Conservation (phyloP, 2,888 invertebrate genomes). For the Caradrina kadenii region DNA sequence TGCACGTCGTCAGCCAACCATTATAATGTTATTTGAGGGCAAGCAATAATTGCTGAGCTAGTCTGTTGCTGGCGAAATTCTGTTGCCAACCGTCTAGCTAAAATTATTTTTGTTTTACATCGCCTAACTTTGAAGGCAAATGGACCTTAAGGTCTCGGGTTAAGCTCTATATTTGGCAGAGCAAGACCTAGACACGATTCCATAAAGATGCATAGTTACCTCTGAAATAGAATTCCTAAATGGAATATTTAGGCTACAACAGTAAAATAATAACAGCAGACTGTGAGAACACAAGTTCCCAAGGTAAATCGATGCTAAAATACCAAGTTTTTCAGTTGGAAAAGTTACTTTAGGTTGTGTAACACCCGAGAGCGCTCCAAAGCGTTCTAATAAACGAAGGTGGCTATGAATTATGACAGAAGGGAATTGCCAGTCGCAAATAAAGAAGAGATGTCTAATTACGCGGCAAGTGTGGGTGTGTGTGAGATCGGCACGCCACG, state of each 20-base stretch:
- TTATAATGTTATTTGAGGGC: slow-evolving; percentile 87
- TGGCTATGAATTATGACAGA: slow-evolving; percentile 46
- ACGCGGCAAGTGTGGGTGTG: slow-evolving; percentile 56
- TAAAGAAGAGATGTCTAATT: slow-evolving; percentile 63
- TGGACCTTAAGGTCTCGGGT: slow-evolving; percentile 25
- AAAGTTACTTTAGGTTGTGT: slow-evolving; percentile 49
- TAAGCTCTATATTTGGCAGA: slow-evolving; percentile 32
- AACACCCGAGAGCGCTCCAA: slow-evolving; percentile 40
- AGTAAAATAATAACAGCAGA: slow-evolving; percentile 48
- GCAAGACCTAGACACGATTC: slow-evolving; percentile 32
- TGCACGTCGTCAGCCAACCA: slow-evolving; percentile 76
- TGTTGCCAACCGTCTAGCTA: slow-evolving; percentile 61
- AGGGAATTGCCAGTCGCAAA: slow-evolving; percentile 50
- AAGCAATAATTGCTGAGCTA: slow-evolving; percentile 78
- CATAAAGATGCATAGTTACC: slow-evolving; percentile 40
- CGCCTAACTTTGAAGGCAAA: slow-evolving; percentile 30
- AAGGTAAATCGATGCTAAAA: slow-evolving; percentile 58
- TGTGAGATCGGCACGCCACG: slow-evolving; percentile 58
- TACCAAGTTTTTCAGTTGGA: slow-evolving; percentile 46
- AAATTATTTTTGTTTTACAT: slow-evolving; percentile 61
- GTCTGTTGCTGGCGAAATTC: slow-evolving; percentile 69
- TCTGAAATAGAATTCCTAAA: slow-evolving; percentile 43
- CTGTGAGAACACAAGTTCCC: slow-evolving; percentile 44
- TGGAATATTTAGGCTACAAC: slow-evolving; percentile 47
- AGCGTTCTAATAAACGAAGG: slow-evolving; percentile 53